phyloP scores from a whole-genome alignment of 30 jellyfish, hydroid and myxozoan genomes.

The Nemopilema nomurai region DNA sequence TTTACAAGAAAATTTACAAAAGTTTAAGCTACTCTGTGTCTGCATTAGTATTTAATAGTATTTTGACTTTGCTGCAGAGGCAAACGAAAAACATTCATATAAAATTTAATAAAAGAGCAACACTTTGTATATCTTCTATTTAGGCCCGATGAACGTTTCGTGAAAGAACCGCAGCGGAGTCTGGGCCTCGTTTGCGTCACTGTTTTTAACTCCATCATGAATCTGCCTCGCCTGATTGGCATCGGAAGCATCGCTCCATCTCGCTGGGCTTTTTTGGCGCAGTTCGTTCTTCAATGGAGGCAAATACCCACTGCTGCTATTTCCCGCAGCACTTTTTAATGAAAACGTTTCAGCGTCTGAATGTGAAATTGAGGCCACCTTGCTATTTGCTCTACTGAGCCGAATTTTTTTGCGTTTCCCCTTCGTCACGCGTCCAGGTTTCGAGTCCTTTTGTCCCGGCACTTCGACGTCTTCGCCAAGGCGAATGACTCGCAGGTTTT shows the following conservation, averaged over 20 bases:
- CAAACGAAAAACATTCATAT: neutral
- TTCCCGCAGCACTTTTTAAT: neutral
- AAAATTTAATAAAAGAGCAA: no score
- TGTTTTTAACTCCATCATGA: neutral
- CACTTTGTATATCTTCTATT: neutral
- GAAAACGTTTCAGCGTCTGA: neutral
- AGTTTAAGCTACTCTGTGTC: neutral
- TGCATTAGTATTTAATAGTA: no score
- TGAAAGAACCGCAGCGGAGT: conserved; percentile 24
- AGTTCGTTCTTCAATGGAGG: conserved; percentile 55
- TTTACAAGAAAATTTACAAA: neutral
- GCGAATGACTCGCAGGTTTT: conserved; percentile 67
- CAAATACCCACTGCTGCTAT: conserved; percentile 10
- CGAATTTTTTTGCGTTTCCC: conserved; percentile 6
- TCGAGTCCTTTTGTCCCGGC: neutral
- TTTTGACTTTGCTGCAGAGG: neutral
- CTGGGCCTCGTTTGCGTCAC: neutral
- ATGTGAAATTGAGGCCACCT: neutral
- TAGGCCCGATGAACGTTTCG: conserved; percentile 38
- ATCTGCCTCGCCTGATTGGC: neutral
- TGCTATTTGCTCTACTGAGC: conserved; percentile 2
- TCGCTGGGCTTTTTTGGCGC: conserved; percentile 47
- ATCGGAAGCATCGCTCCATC: conserved; percentile 4
- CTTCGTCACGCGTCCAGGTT: neutral
- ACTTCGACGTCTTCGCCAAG: conserved; percentile 63